A percentile compares a stretch with the other conserved stretches of the same genome.
phyloP scores from a whole-genome alignment of 2,888 invertebrate species.

The Byasa hedistus region DNA sequence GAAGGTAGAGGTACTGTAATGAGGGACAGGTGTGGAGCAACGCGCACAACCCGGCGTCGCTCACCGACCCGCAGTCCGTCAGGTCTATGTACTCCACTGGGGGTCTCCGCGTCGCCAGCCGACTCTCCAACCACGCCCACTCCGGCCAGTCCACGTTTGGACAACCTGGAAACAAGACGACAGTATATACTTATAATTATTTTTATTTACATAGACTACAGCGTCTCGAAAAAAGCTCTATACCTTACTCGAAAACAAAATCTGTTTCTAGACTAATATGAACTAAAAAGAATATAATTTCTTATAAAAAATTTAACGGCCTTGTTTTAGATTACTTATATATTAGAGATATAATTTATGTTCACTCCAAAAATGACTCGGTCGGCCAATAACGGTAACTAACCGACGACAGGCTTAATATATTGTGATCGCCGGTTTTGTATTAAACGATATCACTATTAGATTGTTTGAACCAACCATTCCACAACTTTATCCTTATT shows the following conservation, averaged over 20 bases:
- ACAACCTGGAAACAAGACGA: conserved; percentile 79
- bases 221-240: too few relatives aligned
- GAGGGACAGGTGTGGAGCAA: conserved; percentile 93
- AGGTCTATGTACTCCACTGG: conserved; percentile 93
- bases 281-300: too few relatives aligned
- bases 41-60: conserved; percentile 90
- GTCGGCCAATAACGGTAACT: conserved; percentile 8
- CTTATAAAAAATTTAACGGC: background rate
- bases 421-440: conserved; percentile 15
- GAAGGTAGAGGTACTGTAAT: conserved; percentile 90
- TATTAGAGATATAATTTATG: conserved; percentile 6
- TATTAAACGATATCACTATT: conserved; percentile 21
- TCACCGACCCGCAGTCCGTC: conserved; percentile 91
- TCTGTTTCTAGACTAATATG: too few relatives aligned
- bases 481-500: conserved; percentile 19
- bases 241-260: too few relatives aligned
- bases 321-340: conserved; percentile 3
- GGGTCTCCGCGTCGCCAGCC: conserved; percentile 81
- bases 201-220: too few relatives aligned
- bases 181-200: too few relatives aligned
- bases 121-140: conserved; percentile 82
- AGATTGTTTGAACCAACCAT: conserved; percentile 19
- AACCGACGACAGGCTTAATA: conserved; percentile 8
- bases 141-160: conserved; percentile 89
- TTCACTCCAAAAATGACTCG: conserved; percentile 11